Conservation (phyloP, 2,113 vertebrate species). For the Turnix velox region DNA sequence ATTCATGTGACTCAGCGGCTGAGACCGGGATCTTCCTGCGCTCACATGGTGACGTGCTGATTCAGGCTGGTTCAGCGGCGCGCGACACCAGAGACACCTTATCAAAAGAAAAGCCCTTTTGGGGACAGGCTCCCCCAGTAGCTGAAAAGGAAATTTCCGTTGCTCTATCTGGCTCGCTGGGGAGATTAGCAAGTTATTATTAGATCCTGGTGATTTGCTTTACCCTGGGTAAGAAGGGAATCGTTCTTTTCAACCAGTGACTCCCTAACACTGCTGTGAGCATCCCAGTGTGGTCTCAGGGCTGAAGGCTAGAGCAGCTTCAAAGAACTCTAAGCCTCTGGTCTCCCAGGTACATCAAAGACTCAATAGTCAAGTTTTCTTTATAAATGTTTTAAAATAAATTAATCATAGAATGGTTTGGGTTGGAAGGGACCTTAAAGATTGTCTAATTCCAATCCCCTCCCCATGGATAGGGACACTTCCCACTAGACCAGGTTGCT, state of each 20-base stretch:
- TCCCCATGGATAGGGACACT: too few species aligned
- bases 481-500: too few species aligned
- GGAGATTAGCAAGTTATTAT: background rate
- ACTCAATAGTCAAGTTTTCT: fast-evolving
- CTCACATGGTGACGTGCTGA: constrained; percentile 69
- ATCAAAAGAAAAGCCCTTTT: constrained; percentile 63
- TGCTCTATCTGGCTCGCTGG: background rate
- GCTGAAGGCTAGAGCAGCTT: background rate
- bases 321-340: background rate
- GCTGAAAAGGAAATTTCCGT: constrained; percentile 24
- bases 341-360: background rate
- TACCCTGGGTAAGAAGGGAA: background rate
- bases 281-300: background rate
- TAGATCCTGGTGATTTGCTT: background rate
- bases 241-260: background rate
- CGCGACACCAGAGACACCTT: constrained; percentile 62
- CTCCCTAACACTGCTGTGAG: background rate
- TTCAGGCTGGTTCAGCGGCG: constrained; percentile 66
- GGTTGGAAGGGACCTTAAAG: too few species aligned
- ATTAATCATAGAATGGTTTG: too few species aligned
- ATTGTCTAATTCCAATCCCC: too few species aligned
- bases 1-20: constrained; percentile 80
- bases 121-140: constrained; percentile 13
- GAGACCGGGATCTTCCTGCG: constrained; percentile 67
- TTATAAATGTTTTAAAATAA: background rate